Percentiles rank a stretch among this genome's conserved stretches.
Conservation (phyloP, 53 echinoderm and acorn worm genomes). For the Stichopus horrens region DNA sequence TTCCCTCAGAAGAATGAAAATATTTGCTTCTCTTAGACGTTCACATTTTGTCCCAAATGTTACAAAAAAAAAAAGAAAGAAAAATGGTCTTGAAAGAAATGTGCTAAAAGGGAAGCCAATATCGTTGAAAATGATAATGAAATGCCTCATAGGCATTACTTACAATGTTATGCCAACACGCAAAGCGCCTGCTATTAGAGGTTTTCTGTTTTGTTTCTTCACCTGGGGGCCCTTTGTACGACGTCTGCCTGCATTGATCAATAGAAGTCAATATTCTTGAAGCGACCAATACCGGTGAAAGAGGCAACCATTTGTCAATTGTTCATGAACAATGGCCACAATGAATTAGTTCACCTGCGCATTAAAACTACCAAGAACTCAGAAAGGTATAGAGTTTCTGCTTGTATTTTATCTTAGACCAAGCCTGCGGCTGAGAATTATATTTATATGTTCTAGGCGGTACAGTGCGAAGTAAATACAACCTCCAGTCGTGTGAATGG, state of each 20-base stretch:
- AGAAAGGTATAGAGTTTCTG: background rate
- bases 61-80: slow-evolving; percentile 18
- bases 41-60: slow-evolving; percentile 24
- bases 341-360: slow-evolving; percentile 7
- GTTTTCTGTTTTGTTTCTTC: slow-evolving; percentile 27
- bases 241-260: slow-evolving; percentile 1
- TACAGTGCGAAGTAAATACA: too few species aligned
- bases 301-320: slow-evolving; percentile 1
- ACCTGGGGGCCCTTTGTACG: slow-evolving; percentile 18
- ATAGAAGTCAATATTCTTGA: slow-evolving; percentile 39
- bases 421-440: background rate
- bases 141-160: slow-evolving; percentile 43
- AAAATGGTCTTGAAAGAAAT: slow-evolving; percentile 4
- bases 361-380: background rate
- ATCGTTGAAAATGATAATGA: slow-evolving; percentile 5
- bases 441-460: background rate
- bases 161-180: slow-evolving; percentile 42
- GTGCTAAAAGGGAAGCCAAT: slow-evolving; percentile 15
- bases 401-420: background rate
- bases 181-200: slow-evolving; percentile 28
- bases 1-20: slow-evolving; percentile 11
- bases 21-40: slow-evolving; percentile 19
- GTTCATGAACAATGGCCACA: background rate
- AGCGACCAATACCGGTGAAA: background rate
- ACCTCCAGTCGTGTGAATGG: too few species aligned